phyloP scores from a whole-genome alignment of 2,113 vertebrate genomes.

The Pelobates fuscus region DNA sequence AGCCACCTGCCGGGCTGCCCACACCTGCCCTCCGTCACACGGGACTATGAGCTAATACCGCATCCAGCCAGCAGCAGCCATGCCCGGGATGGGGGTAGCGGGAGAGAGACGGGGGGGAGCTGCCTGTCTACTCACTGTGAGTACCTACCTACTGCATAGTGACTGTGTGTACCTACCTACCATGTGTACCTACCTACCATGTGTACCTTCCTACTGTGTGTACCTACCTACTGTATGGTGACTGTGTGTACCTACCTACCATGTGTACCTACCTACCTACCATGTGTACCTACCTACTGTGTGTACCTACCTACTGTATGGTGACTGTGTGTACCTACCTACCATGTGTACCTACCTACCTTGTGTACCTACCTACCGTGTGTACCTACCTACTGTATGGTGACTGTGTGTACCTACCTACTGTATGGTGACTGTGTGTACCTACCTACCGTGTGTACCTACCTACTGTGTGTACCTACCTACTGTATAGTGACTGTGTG shows the following conservation, averaged over 20 bases:
- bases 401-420: conserved; percentile 11
- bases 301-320: not conserved
- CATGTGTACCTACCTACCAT: not conserved
- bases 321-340: no score
- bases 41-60: not conserved
- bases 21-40: not conserved
- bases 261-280: no score
- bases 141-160: not conserved
- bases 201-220: not conserved
- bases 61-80: no score
- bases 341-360: not conserved
- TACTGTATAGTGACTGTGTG: no score
- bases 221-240: not conserved
- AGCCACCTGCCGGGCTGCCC: not conserved
- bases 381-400: not conserved
- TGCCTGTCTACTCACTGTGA: conserved; percentile 21
- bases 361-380: not conserved
- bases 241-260: not conserved
- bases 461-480: not conserved
- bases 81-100: conserved; percentile 7
- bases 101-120: conserved; percentile 6
- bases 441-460: not conserved
- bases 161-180: not conserved
- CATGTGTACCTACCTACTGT: not conserved
- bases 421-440: no score